A percentile compares a stretch with the other conserved stretches of the same genome.
phyloP scores from a whole-genome alignment of 2,113 vertebrate genomes.

The Suncus etruscus region DNA sequence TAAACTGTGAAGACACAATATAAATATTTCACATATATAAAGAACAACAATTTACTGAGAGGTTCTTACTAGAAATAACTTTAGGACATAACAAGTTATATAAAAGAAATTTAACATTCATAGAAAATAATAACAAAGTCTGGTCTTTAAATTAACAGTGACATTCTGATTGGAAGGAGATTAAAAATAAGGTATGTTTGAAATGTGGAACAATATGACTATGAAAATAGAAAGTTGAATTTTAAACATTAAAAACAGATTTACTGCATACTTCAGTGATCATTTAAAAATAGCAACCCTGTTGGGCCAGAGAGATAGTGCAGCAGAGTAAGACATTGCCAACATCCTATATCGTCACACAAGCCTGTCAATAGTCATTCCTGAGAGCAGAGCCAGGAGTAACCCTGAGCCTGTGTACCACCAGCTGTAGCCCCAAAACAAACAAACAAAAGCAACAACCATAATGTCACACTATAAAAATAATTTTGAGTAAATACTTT shows the following conservation, averaged over 20 bases:
- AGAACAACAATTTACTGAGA: background rate
- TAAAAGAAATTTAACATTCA: slow-evolving; percentile 21
- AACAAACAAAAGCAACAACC: background rate
- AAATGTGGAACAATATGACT: slow-evolving; percentile 34
- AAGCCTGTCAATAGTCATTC: too few species aligned
- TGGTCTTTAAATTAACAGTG: background rate
- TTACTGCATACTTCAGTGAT: slow-evolving; percentile 12
- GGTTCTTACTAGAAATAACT: slow-evolving; percentile 25
- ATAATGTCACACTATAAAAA: slow-evolving; percentile 15
- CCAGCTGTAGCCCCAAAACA: background rate
- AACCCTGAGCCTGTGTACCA: too few species aligned
- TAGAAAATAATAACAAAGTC: slow-evolving; percentile 8
- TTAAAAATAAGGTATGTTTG: slow-evolving; percentile 43
- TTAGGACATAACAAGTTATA: slow-evolving; percentile 5
- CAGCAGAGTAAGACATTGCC: too few species aligned
- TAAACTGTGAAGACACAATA: too few species aligned
- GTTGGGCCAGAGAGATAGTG: too few species aligned
- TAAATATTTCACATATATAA: too few species aligned
- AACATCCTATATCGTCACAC: too few species aligned
- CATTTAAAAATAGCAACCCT: slow-evolving; percentile 29
- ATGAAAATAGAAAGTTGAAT: background rate
- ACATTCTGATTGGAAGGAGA: background rate
- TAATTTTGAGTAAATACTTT: background rate
- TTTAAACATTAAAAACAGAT: background rate
- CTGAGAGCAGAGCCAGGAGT: too few species aligned